Conservation (phyloP, 2,113 vertebrate genomes). For the Ellobius talpinus region DNA sequence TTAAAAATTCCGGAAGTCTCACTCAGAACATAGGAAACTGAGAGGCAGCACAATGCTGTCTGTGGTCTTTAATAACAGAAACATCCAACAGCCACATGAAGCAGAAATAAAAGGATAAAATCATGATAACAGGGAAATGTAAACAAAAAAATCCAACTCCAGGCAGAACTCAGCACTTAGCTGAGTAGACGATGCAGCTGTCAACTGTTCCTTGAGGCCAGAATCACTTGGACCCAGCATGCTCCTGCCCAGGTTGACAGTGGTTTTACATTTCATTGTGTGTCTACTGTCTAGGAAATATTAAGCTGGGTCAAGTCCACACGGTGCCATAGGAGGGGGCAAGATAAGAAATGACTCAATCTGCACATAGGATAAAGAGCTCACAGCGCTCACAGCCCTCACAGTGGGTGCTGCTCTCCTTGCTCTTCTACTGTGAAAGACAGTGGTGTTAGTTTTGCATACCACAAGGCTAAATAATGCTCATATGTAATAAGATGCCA, state of each 20-base stretch:
- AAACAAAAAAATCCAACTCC: neutral
- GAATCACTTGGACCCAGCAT: neutral
- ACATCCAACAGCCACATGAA: neutral
- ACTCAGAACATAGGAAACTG: slow-evolving; percentile 22
- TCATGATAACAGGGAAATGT: neutral
- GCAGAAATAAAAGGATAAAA: neutral
- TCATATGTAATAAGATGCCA: neutral
- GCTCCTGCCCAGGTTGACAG: neutral
- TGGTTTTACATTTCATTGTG: neutral
- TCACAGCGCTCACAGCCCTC: neutral
- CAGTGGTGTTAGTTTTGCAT: neutral
- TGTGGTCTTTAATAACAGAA: neutral
- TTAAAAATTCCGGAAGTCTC: neutral
- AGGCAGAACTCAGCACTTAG: neutral
- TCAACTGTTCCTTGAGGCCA: neutral
- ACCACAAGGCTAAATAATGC: neutral
- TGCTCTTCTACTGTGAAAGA: neutral
- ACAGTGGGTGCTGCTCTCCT: neutral
- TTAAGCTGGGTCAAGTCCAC: neutral
- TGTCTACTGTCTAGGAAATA: neutral
- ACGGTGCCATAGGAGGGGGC: neutral
- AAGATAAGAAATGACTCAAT: neutral
- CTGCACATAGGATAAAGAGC: neutral
- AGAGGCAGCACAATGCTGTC: neutral
- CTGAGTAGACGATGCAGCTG: neutral